Evolutionary conservation across 2,113 vertebrate genomes (phyloP).

Genomic region (Rana temporaria): DNA sequence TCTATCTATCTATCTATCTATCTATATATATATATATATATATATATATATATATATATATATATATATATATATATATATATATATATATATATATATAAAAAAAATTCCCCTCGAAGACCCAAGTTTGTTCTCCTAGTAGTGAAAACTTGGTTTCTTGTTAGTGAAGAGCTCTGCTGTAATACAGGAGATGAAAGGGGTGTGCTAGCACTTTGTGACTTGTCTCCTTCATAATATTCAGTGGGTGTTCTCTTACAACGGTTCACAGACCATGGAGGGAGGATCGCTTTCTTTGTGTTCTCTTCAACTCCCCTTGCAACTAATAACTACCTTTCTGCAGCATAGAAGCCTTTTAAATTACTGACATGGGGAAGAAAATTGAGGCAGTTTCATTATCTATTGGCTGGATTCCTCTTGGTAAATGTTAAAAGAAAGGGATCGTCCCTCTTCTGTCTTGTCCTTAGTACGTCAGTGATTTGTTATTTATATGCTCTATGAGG

Average conservation of each 20-base stretch:
- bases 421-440: constrained; percentile 47
- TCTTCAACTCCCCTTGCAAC: constrained; percentile 64
- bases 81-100: no score
- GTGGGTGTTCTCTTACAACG: constrained; percentile 60
- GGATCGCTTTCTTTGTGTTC: constrained; percentile 62
- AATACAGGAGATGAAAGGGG: constrained; percentile 28
- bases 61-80: no score
- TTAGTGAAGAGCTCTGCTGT: constrained; percentile 30
- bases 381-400: constrained; percentile 53
- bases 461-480: constrained; percentile 33
- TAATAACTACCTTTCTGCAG: constrained; percentile 64
- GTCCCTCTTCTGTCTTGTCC: constrained; percentile 28
- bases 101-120: no score
- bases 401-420: constrained; percentile 48
- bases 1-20: no score
- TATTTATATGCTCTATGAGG: constrained; percentile 47
- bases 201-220: constrained; percentile 39
- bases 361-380: constrained; percentile 58
- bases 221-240: constrained; percentile 49
- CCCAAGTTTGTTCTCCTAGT: neutral
- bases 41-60: no score
- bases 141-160: constrained; percentile 9
- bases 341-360: constrained; percentile 61
- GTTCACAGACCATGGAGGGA: constrained; percentile 63
- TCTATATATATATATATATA: no score